Evolutionary conservation across 2,113 vertebrate genomes (phyloP).

Genomic region (Engystomops pustulosus): DNA sequence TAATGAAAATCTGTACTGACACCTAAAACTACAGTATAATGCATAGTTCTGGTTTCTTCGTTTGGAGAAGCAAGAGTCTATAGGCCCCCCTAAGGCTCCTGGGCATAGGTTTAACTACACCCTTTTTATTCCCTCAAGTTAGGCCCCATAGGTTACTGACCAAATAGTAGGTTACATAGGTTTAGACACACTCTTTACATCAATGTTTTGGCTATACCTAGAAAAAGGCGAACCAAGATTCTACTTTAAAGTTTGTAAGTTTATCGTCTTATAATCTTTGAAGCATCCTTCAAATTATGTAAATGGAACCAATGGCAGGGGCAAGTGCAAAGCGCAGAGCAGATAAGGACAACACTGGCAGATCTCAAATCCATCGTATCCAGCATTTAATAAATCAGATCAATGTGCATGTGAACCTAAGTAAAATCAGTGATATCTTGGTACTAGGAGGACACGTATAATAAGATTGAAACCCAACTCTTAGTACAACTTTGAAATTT

Average conservation of each 20-base stretch:
- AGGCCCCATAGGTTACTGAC: no score
- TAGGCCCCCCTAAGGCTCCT: no score
- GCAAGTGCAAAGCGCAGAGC: not conserved
- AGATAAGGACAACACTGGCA: not conserved
- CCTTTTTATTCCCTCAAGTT: no score
- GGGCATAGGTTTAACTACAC: no score
- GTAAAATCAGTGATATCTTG: slow-evolving; percentile 24
- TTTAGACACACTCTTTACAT: not conserved
- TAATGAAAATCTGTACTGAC: no score
- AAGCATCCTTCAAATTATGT: not conserved
- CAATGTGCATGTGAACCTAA: slow-evolving; percentile 21
- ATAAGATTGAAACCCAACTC: slow-evolving; percentile 34
- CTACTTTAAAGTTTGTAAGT: no score
- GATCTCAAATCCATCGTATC: not conserved
- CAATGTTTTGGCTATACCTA: not conserved
- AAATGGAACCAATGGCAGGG: not conserved
- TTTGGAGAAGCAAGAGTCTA: no score
- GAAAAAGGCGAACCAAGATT: not conserved
- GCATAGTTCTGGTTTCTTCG: no score
- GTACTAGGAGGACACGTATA: slow-evolving; percentile 18
- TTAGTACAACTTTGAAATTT: slow-evolving; percentile 13
- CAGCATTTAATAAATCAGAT: slow-evolving; percentile 1
- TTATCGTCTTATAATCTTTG: no score
- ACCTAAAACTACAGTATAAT: no score
- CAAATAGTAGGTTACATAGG: no score